A percentile compares a stretch with the other conserved stretches of the same genome.
These are phyloP conservation scores for Aphidius colemani DNA, from an alignment of 2,888 invertebrate genomes.

Conservation along the genomic window DNA sequence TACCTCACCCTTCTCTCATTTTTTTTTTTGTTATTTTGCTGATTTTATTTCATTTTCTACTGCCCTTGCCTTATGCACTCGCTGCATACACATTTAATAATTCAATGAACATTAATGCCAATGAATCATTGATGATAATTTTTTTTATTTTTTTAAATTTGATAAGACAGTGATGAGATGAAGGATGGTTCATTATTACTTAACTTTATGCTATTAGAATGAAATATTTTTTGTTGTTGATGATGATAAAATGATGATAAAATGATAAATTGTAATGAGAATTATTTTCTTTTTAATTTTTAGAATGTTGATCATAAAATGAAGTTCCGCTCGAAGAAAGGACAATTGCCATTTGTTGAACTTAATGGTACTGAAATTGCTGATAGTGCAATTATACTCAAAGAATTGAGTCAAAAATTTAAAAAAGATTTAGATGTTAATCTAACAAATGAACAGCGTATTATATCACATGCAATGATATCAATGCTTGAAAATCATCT, in stretches of 20 bases:
- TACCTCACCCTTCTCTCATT: constrained; percentile 54
- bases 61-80: constrained; percentile 19
- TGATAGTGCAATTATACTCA: constrained; percentile 89
- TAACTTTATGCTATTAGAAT: neutral
- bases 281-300: constrained; percentile 48
- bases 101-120: too few species aligned
- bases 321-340: constrained; percentile 92
- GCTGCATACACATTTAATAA: neutral
- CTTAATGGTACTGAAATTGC: constrained; percentile 93
- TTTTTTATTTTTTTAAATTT: constrained; percentile 12
- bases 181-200: neutral
- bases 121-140: neutral
- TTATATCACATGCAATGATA: constrained; percentile 87
- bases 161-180: neutral
- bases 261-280: neutral
- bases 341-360: constrained; percentile 92
- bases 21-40: constrained; percentile 50
- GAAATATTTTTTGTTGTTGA: too few species aligned
- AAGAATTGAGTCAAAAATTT: constrained; percentile 82
- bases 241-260: too few species aligned
- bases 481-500: constrained; percentile 95
- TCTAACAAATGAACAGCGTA: constrained; percentile 83
- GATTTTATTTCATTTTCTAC: constrained; percentile 24
- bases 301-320: constrained; percentile 95
- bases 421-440: constrained; percentile 83